Evolutionary conservation across 2,797 vertebrate species (phyloP).

Genomic region (Clarias fuscus): DNA sequence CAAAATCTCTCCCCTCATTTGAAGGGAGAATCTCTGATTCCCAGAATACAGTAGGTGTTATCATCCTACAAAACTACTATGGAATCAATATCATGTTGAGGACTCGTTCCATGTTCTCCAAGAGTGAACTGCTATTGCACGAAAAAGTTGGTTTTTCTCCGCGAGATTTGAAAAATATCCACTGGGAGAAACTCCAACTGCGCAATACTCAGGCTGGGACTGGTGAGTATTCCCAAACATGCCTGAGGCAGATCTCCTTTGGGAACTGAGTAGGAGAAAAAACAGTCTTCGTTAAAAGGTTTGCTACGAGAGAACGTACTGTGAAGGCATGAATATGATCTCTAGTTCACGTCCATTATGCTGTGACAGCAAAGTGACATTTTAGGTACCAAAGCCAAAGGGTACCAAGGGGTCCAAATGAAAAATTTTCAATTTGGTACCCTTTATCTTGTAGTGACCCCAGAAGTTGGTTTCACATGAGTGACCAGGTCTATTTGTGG

Average conservation of each 20-base stretch:
- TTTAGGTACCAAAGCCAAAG: neutral
- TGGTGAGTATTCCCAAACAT: neutral
- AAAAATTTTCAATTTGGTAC: neutral
- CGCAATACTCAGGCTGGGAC: neutral
- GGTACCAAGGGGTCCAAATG: neutral
- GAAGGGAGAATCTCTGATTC: neutral
- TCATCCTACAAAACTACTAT: too few relatives aligned
- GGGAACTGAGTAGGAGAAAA: neutral
- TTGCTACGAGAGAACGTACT: neutral
- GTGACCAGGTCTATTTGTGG: neutral
- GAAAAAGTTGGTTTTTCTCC: neutral
- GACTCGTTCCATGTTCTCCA: neutral
- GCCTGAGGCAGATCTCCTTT: neutral
- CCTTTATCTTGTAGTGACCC: neutral
- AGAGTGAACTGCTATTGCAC: neutral
- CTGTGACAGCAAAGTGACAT: neutral
- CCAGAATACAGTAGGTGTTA: too few relatives aligned
- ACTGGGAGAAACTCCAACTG: neutral
- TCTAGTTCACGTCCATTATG: neutral
- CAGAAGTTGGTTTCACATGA: neutral
- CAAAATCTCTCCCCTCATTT: neutral
- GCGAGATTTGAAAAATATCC: neutral
- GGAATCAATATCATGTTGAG: neutral
- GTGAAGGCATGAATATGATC: neutral
- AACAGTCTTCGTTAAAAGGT: neutral